A percentile compares a stretch with the other conserved stretches of the same genome.
These are phyloP conservation scores for Mactromeris polynyma DNA, from an alignment of 2,888 invertebrate species.

Conservation along the genomic window DNA sequence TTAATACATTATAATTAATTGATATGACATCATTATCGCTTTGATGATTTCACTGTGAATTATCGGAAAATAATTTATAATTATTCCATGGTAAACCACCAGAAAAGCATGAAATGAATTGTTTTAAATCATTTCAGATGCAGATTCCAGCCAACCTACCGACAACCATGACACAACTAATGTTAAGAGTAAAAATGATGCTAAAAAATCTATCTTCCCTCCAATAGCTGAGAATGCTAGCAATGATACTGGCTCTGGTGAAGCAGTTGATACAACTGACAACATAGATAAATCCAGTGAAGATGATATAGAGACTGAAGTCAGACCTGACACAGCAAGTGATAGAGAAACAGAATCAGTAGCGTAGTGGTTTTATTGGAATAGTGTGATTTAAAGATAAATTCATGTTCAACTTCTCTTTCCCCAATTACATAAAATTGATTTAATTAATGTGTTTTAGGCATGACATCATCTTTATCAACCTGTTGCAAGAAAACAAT, in stretches of 20 bases:
- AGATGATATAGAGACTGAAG: not conserved
- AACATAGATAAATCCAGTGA: not conserved
- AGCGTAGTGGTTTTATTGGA: not conserved
- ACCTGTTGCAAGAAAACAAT: too few species aligned
- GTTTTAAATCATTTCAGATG: not conserved
- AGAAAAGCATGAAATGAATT: too few species aligned
- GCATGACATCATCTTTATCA: too few species aligned
- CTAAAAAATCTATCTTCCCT: not conserved
- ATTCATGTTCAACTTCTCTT: too few species aligned
- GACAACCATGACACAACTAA: not conserved
- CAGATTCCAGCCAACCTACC: not conserved
- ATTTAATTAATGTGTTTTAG: too few species aligned
- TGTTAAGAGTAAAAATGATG: not conserved
- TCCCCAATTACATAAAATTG: too few species aligned
- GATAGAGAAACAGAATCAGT: not conserved
- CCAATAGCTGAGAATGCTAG: not conserved
- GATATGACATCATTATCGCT: too few species aligned
- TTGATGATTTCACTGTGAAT: too few species aligned
- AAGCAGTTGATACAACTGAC: not conserved
- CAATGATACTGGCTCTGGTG: not conserved
- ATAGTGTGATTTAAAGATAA: too few species aligned
- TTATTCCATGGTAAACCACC: too few species aligned
- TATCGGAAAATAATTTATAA: too few species aligned
- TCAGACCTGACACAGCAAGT: not conserved
- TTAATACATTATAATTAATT: too few species aligned